A percentile compares a stretch with the other conserved stretches of the same genome.
Evolutionary conservation across 2,113 vertebrate species (phyloP).

Genomic region (Colinus virginianus): DNA sequence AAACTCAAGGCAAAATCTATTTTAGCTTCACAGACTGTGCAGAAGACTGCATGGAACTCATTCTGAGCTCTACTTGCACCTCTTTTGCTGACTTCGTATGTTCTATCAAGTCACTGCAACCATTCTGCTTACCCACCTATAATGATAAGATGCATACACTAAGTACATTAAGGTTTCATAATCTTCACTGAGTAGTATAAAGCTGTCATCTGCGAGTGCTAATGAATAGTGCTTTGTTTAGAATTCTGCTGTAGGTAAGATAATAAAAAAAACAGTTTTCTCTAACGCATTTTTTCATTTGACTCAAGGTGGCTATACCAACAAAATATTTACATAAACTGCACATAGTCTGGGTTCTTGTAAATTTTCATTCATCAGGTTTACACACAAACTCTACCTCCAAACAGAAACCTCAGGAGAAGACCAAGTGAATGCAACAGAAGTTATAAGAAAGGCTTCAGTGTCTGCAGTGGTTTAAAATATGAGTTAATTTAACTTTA

Average conservation of each 20-base stretch:
- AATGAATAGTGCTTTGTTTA: background rate
- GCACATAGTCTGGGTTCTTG: background rate
- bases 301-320: background rate
- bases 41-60: constrained; percentile 7
- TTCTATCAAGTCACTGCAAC: background rate
- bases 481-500: background rate
- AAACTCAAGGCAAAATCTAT: background rate
- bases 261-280: background rate
- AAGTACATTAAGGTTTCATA: background rate
- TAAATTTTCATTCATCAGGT: background rate
- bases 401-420: background rate
- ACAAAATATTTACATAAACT: background rate
- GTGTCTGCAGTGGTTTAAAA: background rate
- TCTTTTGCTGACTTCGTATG: background rate
- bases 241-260: background rate
- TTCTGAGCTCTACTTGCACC: background rate
- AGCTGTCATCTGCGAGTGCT: background rate
- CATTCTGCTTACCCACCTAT: background rate
- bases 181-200: background rate
- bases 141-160: background rate
- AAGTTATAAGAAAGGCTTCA: background rate
- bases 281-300: background rate
- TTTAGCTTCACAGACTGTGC: background rate
- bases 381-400: background rate
- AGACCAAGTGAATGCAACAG: background rate